Evolutionary conservation across 2,113 vertebrate genomes (phyloP).

Genomic region (Carettochelys insculpta): DNA sequence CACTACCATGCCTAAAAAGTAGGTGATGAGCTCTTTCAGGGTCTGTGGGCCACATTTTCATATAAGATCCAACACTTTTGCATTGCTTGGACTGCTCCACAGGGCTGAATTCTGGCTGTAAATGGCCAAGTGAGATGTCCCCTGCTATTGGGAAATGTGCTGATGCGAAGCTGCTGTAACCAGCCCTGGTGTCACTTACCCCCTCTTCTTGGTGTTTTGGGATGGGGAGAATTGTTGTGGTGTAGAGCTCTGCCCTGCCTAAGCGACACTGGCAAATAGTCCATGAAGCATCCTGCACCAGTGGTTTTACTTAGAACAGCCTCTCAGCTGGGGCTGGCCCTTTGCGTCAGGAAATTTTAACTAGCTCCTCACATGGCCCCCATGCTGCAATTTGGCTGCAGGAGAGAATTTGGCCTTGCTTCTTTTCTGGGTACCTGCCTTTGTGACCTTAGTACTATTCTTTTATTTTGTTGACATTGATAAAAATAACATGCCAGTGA

Average conservation of each 20-base stretch:
- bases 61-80: neutral
- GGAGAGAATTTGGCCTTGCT: neutral
- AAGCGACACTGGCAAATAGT: neutral
- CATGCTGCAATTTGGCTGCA: neutral
- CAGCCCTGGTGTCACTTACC: neutral
- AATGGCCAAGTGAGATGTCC: neutral
- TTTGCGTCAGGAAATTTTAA: neutral
- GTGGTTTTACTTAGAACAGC: neutral
- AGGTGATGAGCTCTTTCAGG: neutral
- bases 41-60: neutral
- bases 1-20: neutral
- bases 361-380: neutral
- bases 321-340: neutral
- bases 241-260: neutral
- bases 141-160: neutral
- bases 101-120: neutral
- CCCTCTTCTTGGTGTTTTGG: neutral
- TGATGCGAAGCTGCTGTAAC: neutral
- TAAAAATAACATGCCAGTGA: neutral
- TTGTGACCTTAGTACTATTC: neutral
- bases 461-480: neutral
- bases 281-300: neutral
- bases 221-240: accelerated
- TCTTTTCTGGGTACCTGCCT: neutral
- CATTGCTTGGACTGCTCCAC: neutral